Base-by-base conservation (phyloP, 2,888 invertebrate species). In the Diadromus collaris region DNA sequence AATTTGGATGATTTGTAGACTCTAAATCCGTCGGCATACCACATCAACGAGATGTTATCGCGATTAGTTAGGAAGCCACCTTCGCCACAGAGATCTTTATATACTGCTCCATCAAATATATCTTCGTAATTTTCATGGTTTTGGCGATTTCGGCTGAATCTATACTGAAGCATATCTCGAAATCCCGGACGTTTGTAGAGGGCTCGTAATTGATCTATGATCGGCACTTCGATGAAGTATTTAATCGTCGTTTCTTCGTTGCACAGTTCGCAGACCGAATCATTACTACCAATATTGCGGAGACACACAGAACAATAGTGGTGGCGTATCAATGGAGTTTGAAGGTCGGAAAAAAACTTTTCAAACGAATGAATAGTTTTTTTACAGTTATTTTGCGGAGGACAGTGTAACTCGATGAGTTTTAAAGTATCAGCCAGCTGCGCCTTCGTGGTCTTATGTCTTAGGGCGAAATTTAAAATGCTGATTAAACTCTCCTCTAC, bases 31-130 rank as follows among this genome's bases (percentile, higher is more conserved):
- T 64, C 64, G 9, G 29, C 29, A 24, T 64, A 64, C 46, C 46
- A 29, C 29, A 24, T 46, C 6, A 64, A 6, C 27, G 64, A 46
- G 4, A 64, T 64, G n/a, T 46, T 64, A 29, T 21, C 24, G 1
- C 7, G 46, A 27, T 29, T 29, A 29, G 3, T 16, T 16, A 46
- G 29, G 16, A 64, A 29, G 4, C 16, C 44, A 32, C 21, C 60
- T 13, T 2, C 48, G 19, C 5, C 3, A 46, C 38, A 46, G 1
- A 67, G 46, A n/a, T 70, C 65, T 60, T 69, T 65, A 21, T 75
- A 75, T 1, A 74, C 63, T 6, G n/a, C 70, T 1, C 68, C 78
- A 27, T 78, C 69, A 19, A 69, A 74, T n/a, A 78, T 69, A 32
- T 74, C 78, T 32, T 69, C 65, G 10, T 48, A 27, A 44, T 67